Conservation (phyloP, 2,888 invertebrate genomes). For the Listrodromus nycthemerus region DNA sequence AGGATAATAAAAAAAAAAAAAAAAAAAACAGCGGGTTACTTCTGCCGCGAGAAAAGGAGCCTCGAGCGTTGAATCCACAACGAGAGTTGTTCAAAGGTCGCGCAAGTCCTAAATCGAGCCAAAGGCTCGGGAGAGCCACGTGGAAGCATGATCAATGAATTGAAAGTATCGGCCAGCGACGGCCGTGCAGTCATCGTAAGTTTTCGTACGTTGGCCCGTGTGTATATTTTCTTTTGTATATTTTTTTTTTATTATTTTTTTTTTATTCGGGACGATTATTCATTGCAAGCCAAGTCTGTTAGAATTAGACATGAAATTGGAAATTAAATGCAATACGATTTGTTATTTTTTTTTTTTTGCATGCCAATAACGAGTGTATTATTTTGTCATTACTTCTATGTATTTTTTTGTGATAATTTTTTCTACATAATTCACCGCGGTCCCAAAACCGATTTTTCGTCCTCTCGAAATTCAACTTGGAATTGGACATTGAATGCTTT, state of each 20-base stretch:
- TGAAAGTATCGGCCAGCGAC: background rate
- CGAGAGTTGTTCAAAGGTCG: conserved; percentile 18
- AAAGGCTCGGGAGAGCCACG: conserved; percentile 47
- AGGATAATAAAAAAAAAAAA: conserved; percentile 4
- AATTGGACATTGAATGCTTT: background rate
- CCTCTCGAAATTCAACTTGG: too few species aligned
- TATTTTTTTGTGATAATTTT: too few species aligned
- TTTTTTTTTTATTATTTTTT: background rate
- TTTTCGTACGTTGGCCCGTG: background rate
- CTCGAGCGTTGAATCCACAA: conserved; percentile 4
- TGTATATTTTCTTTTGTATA: background rate
- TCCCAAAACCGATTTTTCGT: too few species aligned
- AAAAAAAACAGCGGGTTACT: background rate
- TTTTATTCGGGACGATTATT: too few species aligned
- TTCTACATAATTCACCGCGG: too few species aligned
- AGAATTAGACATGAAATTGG: background rate
- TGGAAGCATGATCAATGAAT: conserved; percentile 51
- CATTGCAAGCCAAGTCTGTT: too few species aligned
- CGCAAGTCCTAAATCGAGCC: conserved; percentile 54
- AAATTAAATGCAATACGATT: background rate
- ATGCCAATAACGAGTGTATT: background rate
- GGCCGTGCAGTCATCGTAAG: background rate
- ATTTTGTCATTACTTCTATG: background rate
- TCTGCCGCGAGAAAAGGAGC: background rate
- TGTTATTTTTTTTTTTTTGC: background rate